A percentile compares a stretch with the other conserved stretches of the same genome.
These are phyloP conservation scores for Pristis pectinata DNA, from an alignment of 2,797 vertebrate species.

Conservation along the genomic window DNA sequence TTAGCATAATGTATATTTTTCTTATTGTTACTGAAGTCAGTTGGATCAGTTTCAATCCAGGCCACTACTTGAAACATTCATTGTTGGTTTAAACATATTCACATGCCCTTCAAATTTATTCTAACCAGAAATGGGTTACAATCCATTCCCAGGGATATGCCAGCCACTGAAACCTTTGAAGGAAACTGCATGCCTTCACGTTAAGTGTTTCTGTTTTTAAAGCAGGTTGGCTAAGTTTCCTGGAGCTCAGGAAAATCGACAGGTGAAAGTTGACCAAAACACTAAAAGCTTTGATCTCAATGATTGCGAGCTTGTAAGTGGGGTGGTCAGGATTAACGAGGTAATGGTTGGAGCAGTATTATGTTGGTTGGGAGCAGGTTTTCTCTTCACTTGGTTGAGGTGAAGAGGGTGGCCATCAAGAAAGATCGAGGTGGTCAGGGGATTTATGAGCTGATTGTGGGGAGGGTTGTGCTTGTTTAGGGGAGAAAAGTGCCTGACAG, in stretches of 20 bases:
- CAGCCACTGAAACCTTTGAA: not conserved
- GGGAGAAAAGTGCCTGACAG: no score
- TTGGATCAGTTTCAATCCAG: not conserved
- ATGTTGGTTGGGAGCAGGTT: no score
- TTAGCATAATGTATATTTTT: not conserved
- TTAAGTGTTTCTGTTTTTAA: not conserved
- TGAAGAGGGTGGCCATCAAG: no score
- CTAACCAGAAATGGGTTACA: not conserved
- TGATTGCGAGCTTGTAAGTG: no score
- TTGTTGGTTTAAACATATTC: not conserved
- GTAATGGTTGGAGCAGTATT: no score
- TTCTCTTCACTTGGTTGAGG: no score
- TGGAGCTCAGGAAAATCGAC: not conserved
- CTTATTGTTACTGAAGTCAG: not conserved
- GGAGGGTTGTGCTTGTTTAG: no score
- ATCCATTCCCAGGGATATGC: no score
- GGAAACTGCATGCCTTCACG: not conserved
- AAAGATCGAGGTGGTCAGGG: no score
- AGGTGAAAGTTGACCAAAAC: not conserved
- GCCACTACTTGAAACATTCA: not conserved
- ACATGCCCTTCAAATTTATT: not conserved
- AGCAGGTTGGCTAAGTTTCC: not conserved
- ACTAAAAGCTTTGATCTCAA: no score
- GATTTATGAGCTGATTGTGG: no score
- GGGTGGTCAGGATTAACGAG: no score